A percentile compares a stretch with the other conserved stretches of the same genome.
These are phyloP conservation scores for Theodoxus fluviatilis DNA, from an alignment of 2,888 invertebrate species.

Conservation along the genomic window DNA sequence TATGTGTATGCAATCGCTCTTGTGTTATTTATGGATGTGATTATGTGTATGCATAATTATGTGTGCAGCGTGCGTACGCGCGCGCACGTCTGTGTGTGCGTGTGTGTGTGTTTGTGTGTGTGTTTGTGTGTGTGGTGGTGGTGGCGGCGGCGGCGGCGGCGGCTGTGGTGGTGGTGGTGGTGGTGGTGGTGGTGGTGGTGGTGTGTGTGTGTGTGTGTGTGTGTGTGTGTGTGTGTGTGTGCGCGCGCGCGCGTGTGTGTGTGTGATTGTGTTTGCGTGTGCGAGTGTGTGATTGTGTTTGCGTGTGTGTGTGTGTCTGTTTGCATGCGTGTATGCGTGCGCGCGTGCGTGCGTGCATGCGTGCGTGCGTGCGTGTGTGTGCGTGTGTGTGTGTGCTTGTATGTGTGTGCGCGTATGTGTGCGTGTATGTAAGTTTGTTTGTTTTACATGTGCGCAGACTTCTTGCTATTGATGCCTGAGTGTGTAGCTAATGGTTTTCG, in stretches of 20 bases:
- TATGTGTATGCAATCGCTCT: neutral
- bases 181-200: neutral
- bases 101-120: neutral
- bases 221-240: neutral
- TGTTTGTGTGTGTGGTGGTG: neutral
- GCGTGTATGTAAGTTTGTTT: neutral
- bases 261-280: neutral
- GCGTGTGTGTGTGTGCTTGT: neutral
- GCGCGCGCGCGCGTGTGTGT: neutral
- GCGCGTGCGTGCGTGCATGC: neutral
- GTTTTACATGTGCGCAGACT: too few species aligned
- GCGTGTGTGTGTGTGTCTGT: neutral
- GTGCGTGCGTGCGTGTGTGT: neutral
- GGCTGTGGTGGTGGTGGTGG: neutral
- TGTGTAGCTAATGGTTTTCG: too few species aligned
- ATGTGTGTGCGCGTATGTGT: neutral
- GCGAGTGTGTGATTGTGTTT: neutral
- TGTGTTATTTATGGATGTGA: neutral
- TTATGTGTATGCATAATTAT: neutral
- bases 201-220: neutral
- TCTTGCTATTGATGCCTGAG: too few species aligned
- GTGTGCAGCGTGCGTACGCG: neutral
- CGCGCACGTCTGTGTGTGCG: neutral
- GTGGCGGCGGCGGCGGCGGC: too few species aligned
- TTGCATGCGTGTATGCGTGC: neutral